Conservation (phyloP, 2,113 vertebrate species). For the Nycticebus coucang region DNA sequence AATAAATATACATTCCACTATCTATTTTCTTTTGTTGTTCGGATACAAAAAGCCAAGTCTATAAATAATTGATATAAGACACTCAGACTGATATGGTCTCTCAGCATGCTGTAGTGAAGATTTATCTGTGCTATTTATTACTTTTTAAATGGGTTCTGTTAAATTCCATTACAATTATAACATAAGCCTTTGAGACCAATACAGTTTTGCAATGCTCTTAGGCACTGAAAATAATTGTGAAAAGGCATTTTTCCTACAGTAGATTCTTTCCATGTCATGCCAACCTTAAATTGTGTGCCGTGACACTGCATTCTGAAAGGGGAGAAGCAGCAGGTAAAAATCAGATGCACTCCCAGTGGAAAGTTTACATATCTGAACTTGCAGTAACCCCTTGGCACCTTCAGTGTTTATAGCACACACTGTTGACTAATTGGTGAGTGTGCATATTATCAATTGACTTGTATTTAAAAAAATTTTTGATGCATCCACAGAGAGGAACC, state of each 20-base stretch:
- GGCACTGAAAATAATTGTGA: constrained; percentile 77
- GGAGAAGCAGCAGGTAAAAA: constrained; percentile 56
- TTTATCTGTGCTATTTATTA: constrained; percentile 87
- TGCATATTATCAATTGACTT: constrained; percentile 53
- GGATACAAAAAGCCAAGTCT: constrained; percentile 82
- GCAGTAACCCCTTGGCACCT: constrained; percentile 68
- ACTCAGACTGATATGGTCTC: constrained; percentile 83
- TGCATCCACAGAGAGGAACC: constrained; percentile 27
- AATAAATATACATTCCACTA: constrained; percentile 78
- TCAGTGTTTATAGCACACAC: constrained; percentile 50
- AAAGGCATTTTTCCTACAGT: constrained; percentile 77
- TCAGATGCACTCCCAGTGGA: constrained; percentile 66
- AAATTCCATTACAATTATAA: constrained; percentile 86
- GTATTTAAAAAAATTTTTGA: constrained; percentile 4
- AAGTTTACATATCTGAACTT: constrained; percentile 72
- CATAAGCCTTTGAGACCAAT: constrained; percentile 80
- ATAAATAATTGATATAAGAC: constrained; percentile 86
- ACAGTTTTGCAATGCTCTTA: constrained; percentile 77
- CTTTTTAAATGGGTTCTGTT: constrained; percentile 84
- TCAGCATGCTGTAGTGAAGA: constrained; percentile 81
- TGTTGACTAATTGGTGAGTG: constrained; percentile 66
- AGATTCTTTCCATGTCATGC: constrained; percentile 72
- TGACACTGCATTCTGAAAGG: constrained; percentile 75
- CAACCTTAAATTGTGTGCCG: constrained; percentile 60
- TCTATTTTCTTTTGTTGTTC: constrained; percentile 73